Conservation (phyloP, 2,888 invertebrate species). For the Amiota mariae region DNA sequence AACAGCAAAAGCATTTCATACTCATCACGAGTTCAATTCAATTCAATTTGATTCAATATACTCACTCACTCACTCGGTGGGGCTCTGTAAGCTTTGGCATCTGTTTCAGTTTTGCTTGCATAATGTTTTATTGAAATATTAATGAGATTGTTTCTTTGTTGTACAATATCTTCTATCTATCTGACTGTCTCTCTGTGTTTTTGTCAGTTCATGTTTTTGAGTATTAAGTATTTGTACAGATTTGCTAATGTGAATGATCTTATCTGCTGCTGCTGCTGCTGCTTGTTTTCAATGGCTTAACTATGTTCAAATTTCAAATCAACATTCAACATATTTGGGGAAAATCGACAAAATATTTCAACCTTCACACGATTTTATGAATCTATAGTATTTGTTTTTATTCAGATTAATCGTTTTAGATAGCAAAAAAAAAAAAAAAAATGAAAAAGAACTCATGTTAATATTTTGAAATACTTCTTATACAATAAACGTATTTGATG, state of each 20-base stretch:
- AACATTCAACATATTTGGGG: background rate
- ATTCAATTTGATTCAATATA: background rate
- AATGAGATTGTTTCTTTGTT: conserved; percentile 20
- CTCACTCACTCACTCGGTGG: too few relatives aligned
- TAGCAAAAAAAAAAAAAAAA: too few relatives aligned
- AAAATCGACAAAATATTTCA: background rate
- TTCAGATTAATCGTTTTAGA: background rate
- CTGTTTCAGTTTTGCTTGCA: conserved; percentile 8
- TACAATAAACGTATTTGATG: too few relatives aligned
- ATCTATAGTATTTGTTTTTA: background rate
- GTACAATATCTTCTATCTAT: background rate
- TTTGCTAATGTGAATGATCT: conserved; percentile 22
- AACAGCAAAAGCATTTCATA: background rate
- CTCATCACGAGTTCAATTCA: background rate
- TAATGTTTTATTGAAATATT: conserved; percentile 27
- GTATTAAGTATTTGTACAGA: background rate
- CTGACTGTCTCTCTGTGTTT: background rate
- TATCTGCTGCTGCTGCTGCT: too few relatives aligned
- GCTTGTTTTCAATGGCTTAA: background rate
- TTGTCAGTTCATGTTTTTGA: background rate
- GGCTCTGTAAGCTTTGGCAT: background rate
- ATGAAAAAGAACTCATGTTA: too few relatives aligned
- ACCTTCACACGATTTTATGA: background rate
- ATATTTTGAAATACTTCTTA: too few relatives aligned
- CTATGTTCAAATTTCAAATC: background rate